phyloP scores from a whole-genome alignment of 2,888 invertebrate species.

The Campoletis raptor region DNA sequence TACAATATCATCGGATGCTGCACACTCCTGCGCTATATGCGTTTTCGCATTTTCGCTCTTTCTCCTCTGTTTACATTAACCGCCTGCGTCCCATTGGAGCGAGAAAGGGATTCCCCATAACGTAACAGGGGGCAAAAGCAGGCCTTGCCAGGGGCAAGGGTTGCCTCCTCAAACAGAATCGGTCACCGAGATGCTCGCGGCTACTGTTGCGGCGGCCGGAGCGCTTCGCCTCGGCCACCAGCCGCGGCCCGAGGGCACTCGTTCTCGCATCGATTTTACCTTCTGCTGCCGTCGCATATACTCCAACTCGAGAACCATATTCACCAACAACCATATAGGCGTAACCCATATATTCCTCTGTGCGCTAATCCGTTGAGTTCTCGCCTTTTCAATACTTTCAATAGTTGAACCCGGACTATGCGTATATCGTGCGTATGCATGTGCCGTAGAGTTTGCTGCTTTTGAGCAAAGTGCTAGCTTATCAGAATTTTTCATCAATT shows the following conservation, averaged over 20 bases:
- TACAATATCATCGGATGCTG: constrained; percentile 26
- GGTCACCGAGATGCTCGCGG: constrained; percentile 79
- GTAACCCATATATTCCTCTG: constrained; percentile 20
- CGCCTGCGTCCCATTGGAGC: constrained; percentile 64
- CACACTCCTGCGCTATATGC: background rate
- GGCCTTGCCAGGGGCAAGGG: constrained; percentile 79
- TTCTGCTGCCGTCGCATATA: constrained; percentile 46
- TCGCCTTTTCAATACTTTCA: background rate
- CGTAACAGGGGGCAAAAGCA: constrained; percentile 46
- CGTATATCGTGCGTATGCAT: background rate
- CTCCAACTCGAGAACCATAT: background rate
- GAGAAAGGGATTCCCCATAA: constrained; percentile 41
- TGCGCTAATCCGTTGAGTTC: background rate
- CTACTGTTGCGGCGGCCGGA: constrained; percentile 70
- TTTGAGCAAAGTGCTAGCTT: background rate
- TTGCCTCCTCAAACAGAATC: constrained; percentile 82
- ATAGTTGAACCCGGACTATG: background rate
- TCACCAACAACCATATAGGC: constrained; percentile 10
- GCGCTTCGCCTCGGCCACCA: constrained; percentile 69
- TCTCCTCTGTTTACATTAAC: constrained; percentile 79
- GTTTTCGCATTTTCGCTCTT: background rate
- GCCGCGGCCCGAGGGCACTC: constrained; percentile 59
- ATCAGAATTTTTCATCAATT: constrained; percentile 1
- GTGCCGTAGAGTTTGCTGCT: too few relatives aligned
- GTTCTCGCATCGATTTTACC: constrained; percentile 70